Conservation (phyloP, 2,113 vertebrate species). For the Beaufortia kweichowensis region DNA sequence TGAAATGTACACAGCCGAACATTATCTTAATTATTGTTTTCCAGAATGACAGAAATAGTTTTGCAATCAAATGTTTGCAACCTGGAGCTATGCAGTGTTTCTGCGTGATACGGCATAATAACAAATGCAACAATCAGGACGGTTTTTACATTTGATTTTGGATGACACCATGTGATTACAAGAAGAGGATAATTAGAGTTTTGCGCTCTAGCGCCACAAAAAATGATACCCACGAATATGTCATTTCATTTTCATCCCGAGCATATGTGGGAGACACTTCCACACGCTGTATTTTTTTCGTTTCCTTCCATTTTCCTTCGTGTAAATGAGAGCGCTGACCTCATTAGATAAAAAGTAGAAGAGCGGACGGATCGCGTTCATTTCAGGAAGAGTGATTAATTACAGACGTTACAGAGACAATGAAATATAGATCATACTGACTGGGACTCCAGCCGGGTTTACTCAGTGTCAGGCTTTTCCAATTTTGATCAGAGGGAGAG, state of each 20-base stretch:
- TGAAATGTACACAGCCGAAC: not conserved
- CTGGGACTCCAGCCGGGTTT: constrained; percentile 41
- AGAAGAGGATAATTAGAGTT: constrained; percentile 26
- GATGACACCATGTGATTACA: constrained; percentile 29
- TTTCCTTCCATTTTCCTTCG: constrained; percentile 34
- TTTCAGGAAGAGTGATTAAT: constrained; percentile 74
- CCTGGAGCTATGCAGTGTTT: constrained; percentile 11
- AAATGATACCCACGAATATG: not conserved
- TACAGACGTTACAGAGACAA: constrained; percentile 49
- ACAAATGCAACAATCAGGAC: not conserved
- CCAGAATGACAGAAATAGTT: constrained; percentile 56
- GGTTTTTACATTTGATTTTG: not conserved
- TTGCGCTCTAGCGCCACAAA: not conserved
- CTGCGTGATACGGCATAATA: constrained; percentile 24
- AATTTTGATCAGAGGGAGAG: constrained; percentile 43
- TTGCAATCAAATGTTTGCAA: constrained; percentile 38
- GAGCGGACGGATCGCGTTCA: constrained; percentile 63
- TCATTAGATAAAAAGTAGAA: constrained; percentile 71
- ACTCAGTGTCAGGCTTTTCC: constrained; percentile 37
- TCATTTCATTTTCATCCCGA: not conserved
- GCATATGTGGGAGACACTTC: constrained; percentile 2
- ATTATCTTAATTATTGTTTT: constrained; percentile 34
- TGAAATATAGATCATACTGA: constrained; percentile 48
- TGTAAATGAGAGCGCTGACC: constrained; percentile 77
- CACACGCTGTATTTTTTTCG: constrained; percentile 33